These are phyloP conservation scores for Typhlichthys eigenmanni DNA, from an alignment of 2,797 vertebrate genomes.

Conservation along the genomic window DNA sequence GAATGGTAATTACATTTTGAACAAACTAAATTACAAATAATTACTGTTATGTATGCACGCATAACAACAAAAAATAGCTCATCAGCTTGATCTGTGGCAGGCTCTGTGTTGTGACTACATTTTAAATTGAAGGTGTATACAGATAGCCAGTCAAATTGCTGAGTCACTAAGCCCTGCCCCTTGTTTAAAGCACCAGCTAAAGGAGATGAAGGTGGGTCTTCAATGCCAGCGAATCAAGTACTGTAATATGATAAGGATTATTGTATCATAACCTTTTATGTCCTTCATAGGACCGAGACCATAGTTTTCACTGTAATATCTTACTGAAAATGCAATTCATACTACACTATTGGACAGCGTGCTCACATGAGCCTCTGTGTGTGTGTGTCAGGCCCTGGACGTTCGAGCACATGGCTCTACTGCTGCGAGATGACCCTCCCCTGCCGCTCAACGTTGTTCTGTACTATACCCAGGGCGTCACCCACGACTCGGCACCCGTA, in stretches of 20 bases:
- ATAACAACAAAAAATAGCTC: too few relatives aligned
- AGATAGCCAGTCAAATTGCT: constrained; percentile 79
- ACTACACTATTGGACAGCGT: not conserved
- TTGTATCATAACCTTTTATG: constrained; percentile 7
- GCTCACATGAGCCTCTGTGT: not conserved
- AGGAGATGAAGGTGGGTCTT: constrained; percentile 85
- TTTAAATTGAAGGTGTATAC: constrained; percentile 76
- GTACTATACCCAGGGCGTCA: constrained; percentile 91
- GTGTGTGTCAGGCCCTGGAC: constrained; percentile 87
- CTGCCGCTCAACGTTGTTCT: constrained; percentile 86
- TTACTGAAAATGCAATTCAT: too few relatives aligned
- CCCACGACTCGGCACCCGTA: constrained; percentile 94
- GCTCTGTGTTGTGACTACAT: constrained; percentile 8
- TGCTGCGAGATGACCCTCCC: constrained; percentile 90
- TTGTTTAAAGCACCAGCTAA: constrained; percentile 59
- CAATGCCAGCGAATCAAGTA: constrained; percentile 86
- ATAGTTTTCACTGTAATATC: too few relatives aligned
- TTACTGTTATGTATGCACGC: too few relatives aligned
- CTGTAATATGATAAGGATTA: constrained; percentile 15
- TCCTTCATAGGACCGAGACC: constrained; percentile 61
- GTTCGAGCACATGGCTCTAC: constrained; percentile 94
- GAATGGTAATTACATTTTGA: too few relatives aligned
- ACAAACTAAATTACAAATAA: too few relatives aligned
- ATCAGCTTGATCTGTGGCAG: not conserved
- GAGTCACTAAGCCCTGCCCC: constrained; percentile 68